phyloP scores from a whole-genome alignment of 2,888 invertebrate genomes.

The Drosophila yooni region DNA sequence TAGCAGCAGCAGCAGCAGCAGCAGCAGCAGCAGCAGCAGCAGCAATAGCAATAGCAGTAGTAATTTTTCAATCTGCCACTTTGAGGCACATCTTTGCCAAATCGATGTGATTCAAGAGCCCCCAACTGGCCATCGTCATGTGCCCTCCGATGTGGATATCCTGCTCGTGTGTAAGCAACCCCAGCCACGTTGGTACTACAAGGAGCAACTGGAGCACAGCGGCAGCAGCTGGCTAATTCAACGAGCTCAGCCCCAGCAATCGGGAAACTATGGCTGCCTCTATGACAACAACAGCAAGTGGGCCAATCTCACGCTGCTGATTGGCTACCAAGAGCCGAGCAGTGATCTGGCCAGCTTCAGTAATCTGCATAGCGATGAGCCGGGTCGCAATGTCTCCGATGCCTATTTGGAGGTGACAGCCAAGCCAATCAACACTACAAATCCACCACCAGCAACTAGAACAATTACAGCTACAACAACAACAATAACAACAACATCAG shows the following conservation, averaged over 20 bases:
- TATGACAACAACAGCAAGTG: constrained; percentile 56
- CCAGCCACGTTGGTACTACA: constrained; percentile 67
- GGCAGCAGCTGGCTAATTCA: constrained; percentile 51
- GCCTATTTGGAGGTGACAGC: constrained; percentile 91
- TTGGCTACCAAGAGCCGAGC: constrained; percentile 49
- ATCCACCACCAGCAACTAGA: not conserved
- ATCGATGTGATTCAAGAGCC: constrained; percentile 52
- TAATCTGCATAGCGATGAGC: constrained; percentile 13
- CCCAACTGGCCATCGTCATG: constrained; percentile 25
- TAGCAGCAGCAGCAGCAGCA: constrained; percentile 2
- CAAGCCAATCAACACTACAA: not conserved
- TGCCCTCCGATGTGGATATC: constrained; percentile 64
- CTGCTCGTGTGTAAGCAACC: constrained; percentile 49
- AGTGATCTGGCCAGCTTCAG: constrained; percentile 65
- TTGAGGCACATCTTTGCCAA: constrained; percentile 55
- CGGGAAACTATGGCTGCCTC: constrained; percentile 80
- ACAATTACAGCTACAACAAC: constrained; percentile 22
- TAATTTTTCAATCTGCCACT: constrained; percentile 45
- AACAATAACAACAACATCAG: constrained; percentile 10
- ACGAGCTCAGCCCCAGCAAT: constrained; percentile 52
- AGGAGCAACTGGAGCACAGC: constrained; percentile 40
- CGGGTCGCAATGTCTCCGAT: constrained; percentile 89
- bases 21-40: constrained; percentile 4
- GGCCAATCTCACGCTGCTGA: constrained; percentile 79
- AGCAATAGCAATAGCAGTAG: not conserved